These are phyloP conservation scores for Eucidaris tribuloides DNA, from an alignment of 35 echinoderm and acorn worm species.

Conservation along the genomic window DNA sequence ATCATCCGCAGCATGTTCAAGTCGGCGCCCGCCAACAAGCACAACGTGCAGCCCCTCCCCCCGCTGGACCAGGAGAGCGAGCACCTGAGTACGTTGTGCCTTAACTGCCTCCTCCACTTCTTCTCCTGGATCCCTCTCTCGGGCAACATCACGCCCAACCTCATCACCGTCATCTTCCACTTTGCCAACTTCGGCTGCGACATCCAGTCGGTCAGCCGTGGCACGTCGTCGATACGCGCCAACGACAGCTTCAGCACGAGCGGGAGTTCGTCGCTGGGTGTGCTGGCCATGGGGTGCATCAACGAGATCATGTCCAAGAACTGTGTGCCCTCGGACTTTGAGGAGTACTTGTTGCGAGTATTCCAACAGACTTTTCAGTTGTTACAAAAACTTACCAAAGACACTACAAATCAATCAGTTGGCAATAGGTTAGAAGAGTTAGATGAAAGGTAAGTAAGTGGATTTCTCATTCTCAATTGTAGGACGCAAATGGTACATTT, in stretches of 20 bases:
- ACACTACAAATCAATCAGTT: constrained; percentile 90
- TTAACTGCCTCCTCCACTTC: constrained; percentile 77
- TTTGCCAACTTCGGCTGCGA: constrained; percentile 98
- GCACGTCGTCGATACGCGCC: constrained; percentile 39
- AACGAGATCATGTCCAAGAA: constrained; percentile 99
- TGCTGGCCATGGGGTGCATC: constrained; percentile 95
- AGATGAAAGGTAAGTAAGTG: constrained; percentile 84
- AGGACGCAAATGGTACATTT: no score
- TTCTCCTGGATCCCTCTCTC: constrained; percentile 96
- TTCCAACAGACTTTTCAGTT: constrained; percentile 98
- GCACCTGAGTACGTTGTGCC: constrained; percentile 64
- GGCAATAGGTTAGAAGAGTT: constrained; percentile 90
- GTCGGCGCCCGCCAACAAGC: constrained; percentile 68
- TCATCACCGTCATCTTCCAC: constrained; percentile 95
- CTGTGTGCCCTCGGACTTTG: constrained; percentile 94
- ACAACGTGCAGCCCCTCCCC: constrained; percentile 83
- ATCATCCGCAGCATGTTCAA: constrained; percentile 97
- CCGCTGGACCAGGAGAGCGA: constrained; percentile 98
- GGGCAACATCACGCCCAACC: constrained; percentile 70
- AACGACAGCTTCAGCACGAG: constrained; percentile 85
- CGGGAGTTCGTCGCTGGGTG: constrained; percentile 92
- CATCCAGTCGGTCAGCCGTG: constrained; percentile 77
- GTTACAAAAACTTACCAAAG: constrained; percentile 92
- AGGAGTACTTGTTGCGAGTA: constrained; percentile 84
- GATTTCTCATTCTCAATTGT: no score